Base-by-base conservation (phyloP, 2,888 invertebrate species). In the Gandaritis pyraliata region DNA sequence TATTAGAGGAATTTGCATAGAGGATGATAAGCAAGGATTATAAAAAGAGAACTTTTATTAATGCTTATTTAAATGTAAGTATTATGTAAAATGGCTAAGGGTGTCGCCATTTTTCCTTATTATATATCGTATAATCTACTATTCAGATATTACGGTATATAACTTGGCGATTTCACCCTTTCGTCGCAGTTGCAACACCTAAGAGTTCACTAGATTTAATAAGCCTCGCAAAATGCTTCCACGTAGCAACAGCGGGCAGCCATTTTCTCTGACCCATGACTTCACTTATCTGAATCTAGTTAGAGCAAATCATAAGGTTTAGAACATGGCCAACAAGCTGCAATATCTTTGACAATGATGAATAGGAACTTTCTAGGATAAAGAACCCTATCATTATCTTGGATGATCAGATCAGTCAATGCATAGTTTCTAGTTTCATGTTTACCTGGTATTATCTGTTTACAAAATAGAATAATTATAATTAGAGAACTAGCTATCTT, bases 261-360 rank as follows among this genome's bases (percentile, higher is more conserved):
- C 52, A 65, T 68, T 67, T 61, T 56, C 61, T 41, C 45, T 61
- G 59, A 63, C 51, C 58, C 54, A 62, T 63, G 63, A 64, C 61
- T 64, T 73, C 64, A 76, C 66, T 69, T 69, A 70, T 65, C 69
- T 46, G 52, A 53, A 67, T 58, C 69, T 62, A 61, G 65, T 69
- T 67, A 65, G 61, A 55, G 49, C 52, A 61, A 56, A 70, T 51
- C 15, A 63, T 47, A 56, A 56, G 51, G 52, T 33, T 58, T 54
- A 46, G 50, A 58, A 54, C 46, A 46, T 39, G 13, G 33, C 15
- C 13, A 49, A 48, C 23, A n/a, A n/a, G 29, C 29, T 41, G 43
- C 56, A 52, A 52, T 59, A 43, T 33, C 33, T 56, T 56, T 51
- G 53, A 56, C 43, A 47, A 33, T 46, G 49, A 53, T 29, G 18